Evolutionary conservation across 2,888 invertebrate species (phyloP), one percentile per base, ranked within the genome.

Genomic region (Eilema caniola): DNA sequence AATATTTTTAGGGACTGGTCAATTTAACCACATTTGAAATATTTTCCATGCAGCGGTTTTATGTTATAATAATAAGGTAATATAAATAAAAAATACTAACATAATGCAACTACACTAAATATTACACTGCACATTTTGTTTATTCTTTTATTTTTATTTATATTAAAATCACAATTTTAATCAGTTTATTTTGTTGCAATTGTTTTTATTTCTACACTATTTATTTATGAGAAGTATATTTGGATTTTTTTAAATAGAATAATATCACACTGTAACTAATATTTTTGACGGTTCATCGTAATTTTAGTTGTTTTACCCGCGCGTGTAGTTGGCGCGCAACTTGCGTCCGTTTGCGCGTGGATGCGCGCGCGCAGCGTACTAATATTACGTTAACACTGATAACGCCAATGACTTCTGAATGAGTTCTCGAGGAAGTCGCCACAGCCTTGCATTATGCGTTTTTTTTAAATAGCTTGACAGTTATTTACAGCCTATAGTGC

Each of bases 81-180:
- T n/a, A 11, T 11, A 3, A 2, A 41, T 28, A 28, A 47, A 25
- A 59, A 59, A 71, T 71, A 71, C 71, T 71, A 64, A 71, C 71
- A 28, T 25, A 71, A 24, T 64, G 64, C 24, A 63, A 56, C 23
- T 7, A 67, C 31, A 33, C 53, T 23, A 24, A 53, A 31, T 28
- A 63, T 76, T 20, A 2, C 78, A 82, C 75, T 64, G 53, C 72
- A 79, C 86, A 86, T 86, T 80, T 79, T 81, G 33, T 37, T n/a
- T 23, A 56, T 65, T 59, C 14, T 20, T n/a, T 12, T 23, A 2
- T 37, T 31, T 24, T 41, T 3, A 24, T 62, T 41, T 11, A 41
- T 25, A 41, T 25, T 3, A 25, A 10, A 41, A 37, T 24, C 28
- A 16, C 33, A 24, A 3, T 37, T 24, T 16, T 24, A 14, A 3